Base-by-base conservation (phyloP, 2,888 invertebrate species). In the Barypeithes pellucidus region DNA sequence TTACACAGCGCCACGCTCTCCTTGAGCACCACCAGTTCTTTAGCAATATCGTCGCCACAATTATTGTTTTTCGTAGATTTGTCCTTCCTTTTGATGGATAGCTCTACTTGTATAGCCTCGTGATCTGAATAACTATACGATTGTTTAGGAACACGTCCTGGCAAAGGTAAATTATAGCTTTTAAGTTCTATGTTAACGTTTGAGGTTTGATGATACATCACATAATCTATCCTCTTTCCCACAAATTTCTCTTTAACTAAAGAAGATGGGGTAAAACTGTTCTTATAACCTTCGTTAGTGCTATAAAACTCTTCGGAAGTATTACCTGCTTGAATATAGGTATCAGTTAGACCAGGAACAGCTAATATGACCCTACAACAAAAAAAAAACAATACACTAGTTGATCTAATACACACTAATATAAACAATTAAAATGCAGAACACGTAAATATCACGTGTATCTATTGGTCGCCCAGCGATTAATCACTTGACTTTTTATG, bases 151-250 rank as follows among this genome's bases (percentile, higher is more conserved):
- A 96, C 91, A 80, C 92, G 88, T 65, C 91, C 88, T 77, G 93
- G 91, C 76, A 95, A 88, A 0, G 96, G 95, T 76, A 93, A 89
- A 9, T 88, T 87, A 81, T 92, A 94, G 76, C 89, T 88, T 3
- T 86, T 79, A 52, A 90, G 85, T 24, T 86, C 84, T 9, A 89
- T 83, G 72, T 81, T 78, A 29, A 84, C 75, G 39, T 80, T 82
- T 74, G 80, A 76, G 70, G 84, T 83, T 43, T 88, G 84, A 76
- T 87, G 88, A 83, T 91, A 95, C 79, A 98, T 87, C 78, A 99
- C 93, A 84, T 98, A 96, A 88, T 99, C 99, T 79, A 99, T 96
- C 75, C 98, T 90, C 84, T 95, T 94, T 16, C 98, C 98, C 47
- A 90, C 87, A 0, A 94, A 92, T 65, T 87, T 87, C 11, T 85